Percentiles rank a stretch among this genome's conserved stretches.
Evolutionary conservation across 2,797 vertebrate species (phyloP).

Genomic region (Lepilemur septentrionalis): DNA sequence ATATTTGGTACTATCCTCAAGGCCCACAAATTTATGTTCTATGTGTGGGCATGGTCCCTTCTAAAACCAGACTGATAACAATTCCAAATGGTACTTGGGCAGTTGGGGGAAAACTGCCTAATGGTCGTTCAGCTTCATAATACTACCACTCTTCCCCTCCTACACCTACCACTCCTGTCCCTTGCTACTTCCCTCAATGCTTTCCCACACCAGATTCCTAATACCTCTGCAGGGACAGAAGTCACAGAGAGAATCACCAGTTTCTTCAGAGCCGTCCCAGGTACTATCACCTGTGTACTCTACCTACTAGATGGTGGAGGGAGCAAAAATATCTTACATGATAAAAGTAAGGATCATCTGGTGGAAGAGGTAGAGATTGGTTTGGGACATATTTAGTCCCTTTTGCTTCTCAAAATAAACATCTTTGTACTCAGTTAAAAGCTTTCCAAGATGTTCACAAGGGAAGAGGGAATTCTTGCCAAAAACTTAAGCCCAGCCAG

Average conservation of each 20-base stretch:
- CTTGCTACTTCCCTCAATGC: not conserved
- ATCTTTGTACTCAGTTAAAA: conserved; percentile 76
- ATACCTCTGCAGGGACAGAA: not conserved
- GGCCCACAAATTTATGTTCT: not conserved
- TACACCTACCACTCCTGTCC: not conserved
- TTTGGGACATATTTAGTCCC: conserved; percentile 72
- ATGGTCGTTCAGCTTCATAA: not conserved
- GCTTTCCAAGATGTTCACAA: conserved; percentile 78
- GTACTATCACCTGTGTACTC: not conserved
- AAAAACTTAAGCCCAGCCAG: conserved; percentile 75
- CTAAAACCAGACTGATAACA: not conserved
- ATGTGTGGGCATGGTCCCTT: not conserved
- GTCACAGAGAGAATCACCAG: not conserved
- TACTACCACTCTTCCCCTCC: not conserved
- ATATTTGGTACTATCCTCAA: not conserved
- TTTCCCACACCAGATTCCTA: not conserved
- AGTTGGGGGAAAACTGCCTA: not conserved
- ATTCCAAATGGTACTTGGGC: not conserved
- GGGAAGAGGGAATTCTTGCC: conserved; percentile 70
- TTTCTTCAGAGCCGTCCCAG: not conserved
- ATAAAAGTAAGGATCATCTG: conserved; percentile 38
- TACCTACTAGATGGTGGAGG: not conserved
- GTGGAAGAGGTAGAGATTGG: conserved; percentile 72
- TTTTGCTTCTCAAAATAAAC: conserved; percentile 80
- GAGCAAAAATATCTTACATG: not conserved